Evolutionary conservation across 2,888 invertebrate genomes (phyloP).

Genomic region (Laothoe populi): DNA sequence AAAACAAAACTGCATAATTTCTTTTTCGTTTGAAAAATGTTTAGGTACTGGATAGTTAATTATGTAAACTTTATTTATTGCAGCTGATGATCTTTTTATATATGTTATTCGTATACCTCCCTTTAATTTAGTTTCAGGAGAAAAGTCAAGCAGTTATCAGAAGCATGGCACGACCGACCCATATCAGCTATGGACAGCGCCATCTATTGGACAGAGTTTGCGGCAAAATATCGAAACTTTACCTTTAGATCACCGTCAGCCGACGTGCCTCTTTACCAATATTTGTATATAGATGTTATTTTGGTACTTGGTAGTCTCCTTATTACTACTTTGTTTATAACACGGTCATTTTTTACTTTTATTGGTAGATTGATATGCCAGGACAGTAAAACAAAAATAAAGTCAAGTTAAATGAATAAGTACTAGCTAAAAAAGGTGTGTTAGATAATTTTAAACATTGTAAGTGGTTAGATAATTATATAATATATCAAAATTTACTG

Average conservation of each 20-base stretch:
- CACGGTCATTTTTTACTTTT: not conserved
- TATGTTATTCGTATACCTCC: constrained; percentile 2
- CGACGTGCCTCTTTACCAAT: constrained; percentile 68
- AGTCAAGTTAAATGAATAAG: not conserved
- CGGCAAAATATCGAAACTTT: constrained; percentile 75
- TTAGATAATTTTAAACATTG: no score
- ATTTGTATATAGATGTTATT: constrained; percentile 72
- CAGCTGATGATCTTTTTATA: no score
- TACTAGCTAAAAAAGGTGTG: no score
- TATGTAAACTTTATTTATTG: no score
- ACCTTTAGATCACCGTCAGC: constrained; percentile 54
- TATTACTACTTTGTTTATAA: not conserved
- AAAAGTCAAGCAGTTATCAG: constrained; percentile 72
- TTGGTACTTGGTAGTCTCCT: constrained; percentile 36
- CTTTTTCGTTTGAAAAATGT: no score
- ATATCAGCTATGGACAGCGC: constrained; percentile 81
- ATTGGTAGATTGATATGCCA: not conserved
- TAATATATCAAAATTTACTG: no score
- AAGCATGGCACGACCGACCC: constrained; percentile 81
- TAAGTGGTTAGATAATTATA: no score
- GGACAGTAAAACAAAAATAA: not conserved
- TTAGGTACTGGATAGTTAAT: no score
- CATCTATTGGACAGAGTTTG: constrained; percentile 86
- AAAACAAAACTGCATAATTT: no score
- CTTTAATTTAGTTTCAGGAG: constrained; percentile 54